These are phyloP conservation scores for Anoplopoma fimbria DNA, from an alignment of 2,113 vertebrate species.

Conservation along the genomic window DNA sequence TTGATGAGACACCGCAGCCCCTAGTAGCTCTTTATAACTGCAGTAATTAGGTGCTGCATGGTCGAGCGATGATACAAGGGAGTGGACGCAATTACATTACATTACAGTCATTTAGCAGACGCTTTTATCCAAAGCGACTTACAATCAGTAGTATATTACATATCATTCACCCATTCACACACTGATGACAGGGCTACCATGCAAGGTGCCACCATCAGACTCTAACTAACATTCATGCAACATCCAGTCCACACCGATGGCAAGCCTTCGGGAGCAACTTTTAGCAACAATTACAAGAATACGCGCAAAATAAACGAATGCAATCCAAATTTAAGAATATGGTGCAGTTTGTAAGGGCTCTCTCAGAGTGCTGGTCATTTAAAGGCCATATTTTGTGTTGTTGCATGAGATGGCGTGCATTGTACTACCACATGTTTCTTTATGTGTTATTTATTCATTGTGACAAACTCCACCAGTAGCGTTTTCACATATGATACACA, in stretches of 20 bases:
- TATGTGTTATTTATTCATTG: background rate
- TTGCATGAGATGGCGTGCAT: background rate
- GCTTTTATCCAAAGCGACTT: no score
- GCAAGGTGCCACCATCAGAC: no score
- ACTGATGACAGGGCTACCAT: no score
- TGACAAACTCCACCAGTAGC: background rate
- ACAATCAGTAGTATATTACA: no score
- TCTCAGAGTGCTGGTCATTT: background rate
- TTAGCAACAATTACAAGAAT: background rate
- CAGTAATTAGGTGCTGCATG: background rate
- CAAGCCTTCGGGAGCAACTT: no score
- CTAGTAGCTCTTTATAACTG: background rate
- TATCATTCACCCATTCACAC: no score
- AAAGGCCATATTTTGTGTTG: background rate
- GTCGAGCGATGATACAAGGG: background rate
- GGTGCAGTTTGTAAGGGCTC: background rate
- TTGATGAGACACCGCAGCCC: background rate
- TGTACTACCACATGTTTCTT: background rate
- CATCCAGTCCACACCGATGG: no score
- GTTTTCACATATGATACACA: background rate
- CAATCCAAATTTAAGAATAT: background rate
- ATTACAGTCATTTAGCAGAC: no score
- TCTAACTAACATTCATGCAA: no score
- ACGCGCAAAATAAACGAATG: background rate
- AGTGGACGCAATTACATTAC: background rate